Evolutionary conservation across 1,140 invertebrate species (phyloP).

Genomic region (Ips typographus): DNA sequence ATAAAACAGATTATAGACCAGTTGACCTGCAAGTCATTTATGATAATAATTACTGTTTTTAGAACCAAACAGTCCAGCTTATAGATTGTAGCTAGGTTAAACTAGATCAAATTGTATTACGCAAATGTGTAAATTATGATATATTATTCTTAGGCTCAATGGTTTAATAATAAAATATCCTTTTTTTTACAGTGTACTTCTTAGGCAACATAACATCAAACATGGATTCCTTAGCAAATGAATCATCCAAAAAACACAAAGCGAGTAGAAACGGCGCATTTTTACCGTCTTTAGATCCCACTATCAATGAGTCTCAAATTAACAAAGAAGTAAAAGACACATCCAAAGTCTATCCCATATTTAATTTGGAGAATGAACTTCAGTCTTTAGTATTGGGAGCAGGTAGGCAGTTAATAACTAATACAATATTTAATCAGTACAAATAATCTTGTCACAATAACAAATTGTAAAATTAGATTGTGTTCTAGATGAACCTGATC

Average conservation of each 20-base stretch:
- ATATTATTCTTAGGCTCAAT: background rate
- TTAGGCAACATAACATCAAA: slow-evolving; percentile 25
- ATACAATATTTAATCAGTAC: background rate
- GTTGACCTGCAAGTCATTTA: no score
- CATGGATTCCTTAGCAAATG: slow-evolving; percentile 33
- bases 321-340: background rate
- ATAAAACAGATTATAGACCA: no score
- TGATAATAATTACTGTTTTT: no score
- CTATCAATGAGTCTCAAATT: slow-evolving; percentile 16
- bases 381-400: slow-evolving; percentile 14
- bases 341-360: background rate
- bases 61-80: no score
- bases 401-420: background rate
- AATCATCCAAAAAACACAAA: slow-evolving; percentile 29
- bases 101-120: background rate
- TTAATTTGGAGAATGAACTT: slow-evolving; percentile 4
- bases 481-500: slow-evolving; percentile 29
- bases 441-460: background rate
- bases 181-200: slow-evolving; percentile 24
- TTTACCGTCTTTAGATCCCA: slow-evolving; percentile 38
- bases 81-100: no score
- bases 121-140: background rate
- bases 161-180: background rate
- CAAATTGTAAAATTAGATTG: background rate
- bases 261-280: slow-evolving; percentile 20